phyloP scores from a whole-genome alignment of 53 echinoderm and acorn worm species.

The Mesocentrotus franciscanus region DNA sequence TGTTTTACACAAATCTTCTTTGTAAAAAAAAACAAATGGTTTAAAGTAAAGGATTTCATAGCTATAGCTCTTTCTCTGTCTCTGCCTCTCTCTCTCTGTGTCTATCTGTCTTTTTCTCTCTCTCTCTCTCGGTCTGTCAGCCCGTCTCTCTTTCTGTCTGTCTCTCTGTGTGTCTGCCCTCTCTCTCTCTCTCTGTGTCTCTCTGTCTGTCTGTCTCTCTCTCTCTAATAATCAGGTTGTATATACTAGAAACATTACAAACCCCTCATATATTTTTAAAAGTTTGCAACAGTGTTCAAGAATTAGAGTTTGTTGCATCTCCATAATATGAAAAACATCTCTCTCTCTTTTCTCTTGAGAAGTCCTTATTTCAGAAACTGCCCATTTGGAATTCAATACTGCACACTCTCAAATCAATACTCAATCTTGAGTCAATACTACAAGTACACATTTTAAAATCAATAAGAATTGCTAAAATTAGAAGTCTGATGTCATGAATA shows the following conservation, averaged over 20 bases:
- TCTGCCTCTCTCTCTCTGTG: neutral
- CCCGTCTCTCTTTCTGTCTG: neutral
- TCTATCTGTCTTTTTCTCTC: neutral
- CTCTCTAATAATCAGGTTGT: neutral
- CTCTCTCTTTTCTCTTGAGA: neutral
- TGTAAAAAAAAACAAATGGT: no score
- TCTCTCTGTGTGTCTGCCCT: neutral
- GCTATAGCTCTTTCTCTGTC: neutral
- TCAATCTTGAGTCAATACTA: neutral
- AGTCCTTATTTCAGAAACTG: slow-evolving; percentile 8
- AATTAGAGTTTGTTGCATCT: no score
- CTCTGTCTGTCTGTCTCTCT: neutral
- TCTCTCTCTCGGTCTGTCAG: neutral
- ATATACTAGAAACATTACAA: no score
- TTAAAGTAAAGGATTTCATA: no score
- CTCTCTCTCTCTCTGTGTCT: neutral
- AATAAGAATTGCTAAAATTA: neutral
- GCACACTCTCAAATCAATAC: slow-evolving; percentile 34
- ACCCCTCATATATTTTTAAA: no score
- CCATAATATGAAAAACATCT: no score
- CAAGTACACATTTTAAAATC: slow-evolving; percentile 12
- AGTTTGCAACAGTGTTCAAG: no score
- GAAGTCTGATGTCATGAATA: neutral
- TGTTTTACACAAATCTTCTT: no score
- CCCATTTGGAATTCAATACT: neutral